These are phyloP conservation scores for Hydractinia echinata DNA, from an alignment of 30 jellyfish, hydroid and myxozoan species.

Conservation along the genomic window DNA sequence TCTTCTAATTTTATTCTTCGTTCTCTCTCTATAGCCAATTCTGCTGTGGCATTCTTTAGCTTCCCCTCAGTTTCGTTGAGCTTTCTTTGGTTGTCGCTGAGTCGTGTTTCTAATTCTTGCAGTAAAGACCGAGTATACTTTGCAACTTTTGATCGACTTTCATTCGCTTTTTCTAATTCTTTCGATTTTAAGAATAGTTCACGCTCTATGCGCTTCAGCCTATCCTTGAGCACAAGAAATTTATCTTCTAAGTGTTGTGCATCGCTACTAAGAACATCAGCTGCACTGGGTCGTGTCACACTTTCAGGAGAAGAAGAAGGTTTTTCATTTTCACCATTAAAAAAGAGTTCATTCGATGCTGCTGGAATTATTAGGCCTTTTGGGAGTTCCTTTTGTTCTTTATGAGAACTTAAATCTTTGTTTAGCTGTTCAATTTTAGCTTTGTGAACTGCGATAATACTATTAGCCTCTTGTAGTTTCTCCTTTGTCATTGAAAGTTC, in stretches of 20 bases:
- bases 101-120: conserved; percentile 93
- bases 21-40: conserved; percentile 77
- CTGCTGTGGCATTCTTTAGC: conserved; percentile 49
- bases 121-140: conserved; percentile 86
- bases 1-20: conserved; percentile 68
- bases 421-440: conserved; percentile 62
- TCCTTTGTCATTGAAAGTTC: conserved; percentile 61
- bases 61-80: conserved; percentile 65
- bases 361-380: conserved; percentile 37
- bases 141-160: conserved; percentile 97
- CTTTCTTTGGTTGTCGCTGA: conserved; percentile 74
- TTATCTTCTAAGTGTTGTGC: conserved; percentile 77
- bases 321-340: conserved; percentile 21
- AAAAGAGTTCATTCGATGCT: conserved; percentile 35
- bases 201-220: conserved; percentile 78
- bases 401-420: conserved; percentile 32
- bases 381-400: conserved; percentile 30
- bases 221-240: conserved; percentile 65
- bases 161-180: conserved; percentile 97
- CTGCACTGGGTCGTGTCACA: neutral
- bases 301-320: conserved; percentile 41
- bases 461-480: conserved; percentile 63
- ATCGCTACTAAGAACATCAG: conserved; percentile 50
- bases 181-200: conserved; percentile 84
- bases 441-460: conserved; percentile 64